Conservation (phyloP, 1,140 invertebrate genomes). For the Ridgeia piscesae region DNA sequence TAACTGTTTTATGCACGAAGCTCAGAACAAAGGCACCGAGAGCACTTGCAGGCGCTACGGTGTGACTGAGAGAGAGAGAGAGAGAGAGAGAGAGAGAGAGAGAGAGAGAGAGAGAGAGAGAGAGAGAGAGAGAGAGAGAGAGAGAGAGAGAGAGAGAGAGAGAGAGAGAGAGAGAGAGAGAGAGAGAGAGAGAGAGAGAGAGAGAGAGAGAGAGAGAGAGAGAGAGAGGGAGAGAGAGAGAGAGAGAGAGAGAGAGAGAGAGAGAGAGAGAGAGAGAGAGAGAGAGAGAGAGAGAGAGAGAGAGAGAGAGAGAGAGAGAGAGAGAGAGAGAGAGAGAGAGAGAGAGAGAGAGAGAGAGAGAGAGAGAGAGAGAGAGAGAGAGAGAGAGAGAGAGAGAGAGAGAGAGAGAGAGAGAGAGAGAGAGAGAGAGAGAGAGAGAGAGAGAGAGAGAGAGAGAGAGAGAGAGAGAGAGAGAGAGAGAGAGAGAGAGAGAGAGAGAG, state of each 20-base stretch:
- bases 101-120: constrained; percentile 16
- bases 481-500: constrained; percentile 17
- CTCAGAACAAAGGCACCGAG: no score
- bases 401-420: not conserved
- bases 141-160: not conserved
- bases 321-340: not conserved
- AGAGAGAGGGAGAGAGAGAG: no score
- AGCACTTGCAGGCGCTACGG: constrained; percentile 50
- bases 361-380: constrained; percentile 6
- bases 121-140: constrained; percentile 20
- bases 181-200: no score
- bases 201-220: no score
- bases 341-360: not conserved
- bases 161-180: no score
- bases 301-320: no score
- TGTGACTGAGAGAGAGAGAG: constrained; percentile 59
- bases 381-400: constrained; percentile 13
- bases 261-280: no score
- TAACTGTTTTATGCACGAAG: no score
- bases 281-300: no score
- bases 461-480: constrained; percentile 18
- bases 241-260: no score
- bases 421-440: not conserved
- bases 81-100: constrained; percentile 24
- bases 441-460: constrained; percentile 27